Evolutionary conservation across 2,888 invertebrate genomes (phyloP), one percentile per base, ranked within the genome.

Genomic region (Drosophila merina): DNA sequence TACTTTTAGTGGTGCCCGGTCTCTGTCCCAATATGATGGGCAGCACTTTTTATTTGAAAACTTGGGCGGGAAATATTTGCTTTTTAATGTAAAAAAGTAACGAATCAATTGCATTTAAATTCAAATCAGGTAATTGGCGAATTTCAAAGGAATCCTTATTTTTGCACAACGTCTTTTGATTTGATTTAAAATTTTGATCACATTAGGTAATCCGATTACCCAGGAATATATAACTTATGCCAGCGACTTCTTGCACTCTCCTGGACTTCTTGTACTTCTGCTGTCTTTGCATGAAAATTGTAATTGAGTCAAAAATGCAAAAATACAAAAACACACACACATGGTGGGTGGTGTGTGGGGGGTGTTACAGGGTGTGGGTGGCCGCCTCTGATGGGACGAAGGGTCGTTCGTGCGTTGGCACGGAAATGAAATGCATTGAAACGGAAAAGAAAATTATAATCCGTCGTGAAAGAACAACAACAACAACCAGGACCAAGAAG

Each of bases 391-490:
- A 36, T 10, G 40, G 57, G 52, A 57, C 57, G 55, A 66, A 49
- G 57, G 57, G 44, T 68, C 45, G 56, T 33, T 72, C 73, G 68
- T 74, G 77, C 71, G 74, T 72, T 64, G 70, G 62, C 68, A 74
- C 66, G 79, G 73, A 88, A 86, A 86, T 77, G 79, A 88, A 86
- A 77, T 77, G 79, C 86, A 88, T 75, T 80, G 84, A 86, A 88
- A 81, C 73, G 88, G 82, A 88, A 88, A 88, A 79, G 88, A 71
- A 85, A 88, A 88, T 85, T 86, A 86, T 86, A 84, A 84, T 75
- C 83, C 72, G 55, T 67, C 64, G 64, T 63, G 78, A 33, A 55
- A 20, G 12, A 50, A 45, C 20, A 49, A 28, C 48, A 48, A 31
- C 52, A 54, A 20, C 54, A 60, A 47, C 33, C 2, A 4, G 20